Base-by-base conservation (phyloP, 1,140 invertebrate species). In the Anastrepha obliqua region DNA sequence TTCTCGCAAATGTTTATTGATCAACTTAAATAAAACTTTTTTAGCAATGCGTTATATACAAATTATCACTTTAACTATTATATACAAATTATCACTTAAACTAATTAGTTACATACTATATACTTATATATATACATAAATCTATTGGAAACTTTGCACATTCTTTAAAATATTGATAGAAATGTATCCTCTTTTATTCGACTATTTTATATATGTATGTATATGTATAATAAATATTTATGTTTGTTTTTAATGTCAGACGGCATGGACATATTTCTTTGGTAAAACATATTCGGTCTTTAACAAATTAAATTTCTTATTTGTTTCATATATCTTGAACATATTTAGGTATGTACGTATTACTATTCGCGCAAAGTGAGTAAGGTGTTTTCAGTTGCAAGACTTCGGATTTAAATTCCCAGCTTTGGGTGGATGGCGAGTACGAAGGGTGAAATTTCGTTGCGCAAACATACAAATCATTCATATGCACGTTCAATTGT, bases 311-410 rank as follows among this genome's bases (percentile, higher is more conserved):
- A 74, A 74, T 47, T 70, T 3, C 65, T 70, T 70, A 70, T 70
- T 70, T 74, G 42, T 42, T 74, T 47, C 7, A 74, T 74, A 39
- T 44, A 47, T 15, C 67, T 44, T n/a, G 42, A 74, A 74, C 39
- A 74, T 74, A 74, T 74, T 74, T 74, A 74, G 15, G 67, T 74
- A 47, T 17, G 42, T 74, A 74, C 67, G 67, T 74, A 74, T 74
- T 74, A 74, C 67, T 47, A 74, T 74, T 74, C 67, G 67, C 42
- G 39, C 17, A 74, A 47, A 44, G 5, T 3, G 39, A 11, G 39
- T n/a, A 74, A 74, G 67, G 44, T 74, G 42, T 74, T 74, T 39
- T 17, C 17, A 42, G 67, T 13, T 47, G 67, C 8, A 74, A 47
- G 39, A 11, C 39, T 15, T 17, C 13, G 15, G 29, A 47, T 74